Evolutionary conservation across 2,888 invertebrate genomes (phyloP), one percentile per base, ranked within the genome.

Genomic region (Tetragonula carbonaria): DNA sequence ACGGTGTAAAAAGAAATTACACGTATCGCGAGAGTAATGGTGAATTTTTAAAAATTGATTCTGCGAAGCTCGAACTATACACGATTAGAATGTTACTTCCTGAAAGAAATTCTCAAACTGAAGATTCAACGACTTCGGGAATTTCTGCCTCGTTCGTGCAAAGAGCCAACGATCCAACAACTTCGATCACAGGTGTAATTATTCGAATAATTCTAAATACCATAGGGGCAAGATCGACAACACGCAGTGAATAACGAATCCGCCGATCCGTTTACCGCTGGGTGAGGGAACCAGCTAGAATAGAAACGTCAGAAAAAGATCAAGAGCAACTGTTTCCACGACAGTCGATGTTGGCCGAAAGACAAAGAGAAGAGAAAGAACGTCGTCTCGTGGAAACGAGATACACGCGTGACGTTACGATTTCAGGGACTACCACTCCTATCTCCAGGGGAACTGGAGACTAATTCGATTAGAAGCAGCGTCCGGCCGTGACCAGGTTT

Each of bases 381-480:
- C 53, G 53, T 53, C 18, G 53, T 18, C 18, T 28, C 6, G 3
- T 16, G 63, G 18, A 63, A 33, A 11, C 28, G 62, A 16, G 33
- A 28, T 33, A 5, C 23, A 33, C 11, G 11, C 11, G 21, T 33
- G 11, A 13, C 21, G 65, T 33, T 65, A 2, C 11, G 33, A 33
- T 33, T 65, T 33, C 13, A 0, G 33, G 33, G 65, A 45, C 18
- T 65, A 23, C 23, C 23, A 23, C 23, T 23, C 23, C 23, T 23
- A 23, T 23, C 23, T 23, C 23, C 23, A 23, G 23, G 23, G 13
- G 21, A 65, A 33, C 21, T 11, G 13, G 13, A 33, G 33, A 33
- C 45, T 85, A 84, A 85, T 84, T 85, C 80, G 80, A 84, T 85
- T 85, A 85, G 85, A 23, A 76, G 66, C n/a, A 28, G 63, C 16